phyloP scores from a whole-genome alignment of 2,888 invertebrate genomes.

The Parelbella ahira region DNA sequence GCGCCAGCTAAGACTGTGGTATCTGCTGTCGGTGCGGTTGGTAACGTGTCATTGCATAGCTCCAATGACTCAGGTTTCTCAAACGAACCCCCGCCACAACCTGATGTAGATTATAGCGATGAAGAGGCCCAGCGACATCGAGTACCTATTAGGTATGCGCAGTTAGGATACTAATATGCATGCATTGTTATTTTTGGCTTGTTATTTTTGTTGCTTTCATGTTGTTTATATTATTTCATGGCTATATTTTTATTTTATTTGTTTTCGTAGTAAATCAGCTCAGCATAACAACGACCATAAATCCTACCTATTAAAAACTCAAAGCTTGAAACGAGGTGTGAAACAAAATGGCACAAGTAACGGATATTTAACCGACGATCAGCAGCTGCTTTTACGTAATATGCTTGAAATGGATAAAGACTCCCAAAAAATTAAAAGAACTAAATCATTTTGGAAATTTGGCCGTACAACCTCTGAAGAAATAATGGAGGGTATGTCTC shows the following conservation, averaged over 20 bases:
- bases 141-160: conserved; percentile 82
- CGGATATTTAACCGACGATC: conserved; percentile 79
- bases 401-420: conserved; percentile 81
- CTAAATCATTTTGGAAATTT: conserved; percentile 93
- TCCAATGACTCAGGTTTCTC: conserved; percentile 96
- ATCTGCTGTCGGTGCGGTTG: conserved; percentile 77
- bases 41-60: conserved; percentile 90
- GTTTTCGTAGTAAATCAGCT: conserved; percentile 67
- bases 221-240: conserved; percentile 36
- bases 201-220: conserved; percentile 39
- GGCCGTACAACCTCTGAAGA: conserved; percentile 86
- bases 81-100: conserved; percentile 92
- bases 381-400: conserved; percentile 72
- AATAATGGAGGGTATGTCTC: conserved; percentile 91
- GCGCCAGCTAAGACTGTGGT: conserved; percentile 72
- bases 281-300: conserved; percentile 58
- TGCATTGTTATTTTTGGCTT: conserved; percentile 30
- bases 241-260: conserved; percentile 30
- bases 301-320: conserved; percentile 72
- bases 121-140: conserved; percentile 87
- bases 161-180: background rate
- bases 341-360: conserved; percentile 54
- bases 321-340: conserved; percentile 69
- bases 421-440: conserved; percentile 86
- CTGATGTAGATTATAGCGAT: conserved; percentile 94